Evolutionary conservation across 2,113 vertebrate genomes (phyloP), one percentile per base, ranked within the genome.

Genomic region (Ondatra zibethicus): DNA sequence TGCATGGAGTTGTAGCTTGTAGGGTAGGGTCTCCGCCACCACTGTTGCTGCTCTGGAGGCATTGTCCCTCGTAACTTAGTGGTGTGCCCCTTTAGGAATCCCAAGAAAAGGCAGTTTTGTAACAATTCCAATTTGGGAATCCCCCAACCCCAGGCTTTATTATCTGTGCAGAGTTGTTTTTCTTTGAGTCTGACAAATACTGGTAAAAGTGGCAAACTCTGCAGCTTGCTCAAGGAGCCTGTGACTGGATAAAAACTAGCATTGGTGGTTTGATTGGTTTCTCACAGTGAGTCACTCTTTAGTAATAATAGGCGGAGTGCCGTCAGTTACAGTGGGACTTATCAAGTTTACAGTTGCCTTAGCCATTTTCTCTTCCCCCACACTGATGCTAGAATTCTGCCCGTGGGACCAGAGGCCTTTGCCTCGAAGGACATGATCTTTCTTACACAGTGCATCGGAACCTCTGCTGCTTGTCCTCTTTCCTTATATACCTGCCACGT

Each of bases 61-160:
- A 88, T 84, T 66, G 7, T 89, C 61, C 33, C 42, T 61, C 31
- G 10, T 68, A 36, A 81, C 29, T 68, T 58, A 73, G 72, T 63
- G 23, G 92, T 85, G 78, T 31, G 31, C 73, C 63, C n/a, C 50
- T 78, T 93, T 65, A 93, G 65, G 70, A 94, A 82, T 96, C 95
- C 75, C 80, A 0, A 65, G 91, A 84, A 14, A 63, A 95, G n/a
- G 23, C 21, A 81, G 63, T 81, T 11, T 33, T 87, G 68, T 39
- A 92, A 73, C 23, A 92, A 27, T n/a, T 80, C 47, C 84, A 96
- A n/a, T 9, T 88, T 39, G 16, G 66, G 58, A 95, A 23, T 70
- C 6, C 50, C 36, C 66, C 19, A 25, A 19, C 39, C 29, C 47
- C 25, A 4, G 25, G 72, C 11, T 78, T 93, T 70, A 13, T 76